These are phyloP conservation scores for Acleris cristana DNA, from an alignment of 2,888 invertebrate species.

Conservation along the genomic window DNA sequence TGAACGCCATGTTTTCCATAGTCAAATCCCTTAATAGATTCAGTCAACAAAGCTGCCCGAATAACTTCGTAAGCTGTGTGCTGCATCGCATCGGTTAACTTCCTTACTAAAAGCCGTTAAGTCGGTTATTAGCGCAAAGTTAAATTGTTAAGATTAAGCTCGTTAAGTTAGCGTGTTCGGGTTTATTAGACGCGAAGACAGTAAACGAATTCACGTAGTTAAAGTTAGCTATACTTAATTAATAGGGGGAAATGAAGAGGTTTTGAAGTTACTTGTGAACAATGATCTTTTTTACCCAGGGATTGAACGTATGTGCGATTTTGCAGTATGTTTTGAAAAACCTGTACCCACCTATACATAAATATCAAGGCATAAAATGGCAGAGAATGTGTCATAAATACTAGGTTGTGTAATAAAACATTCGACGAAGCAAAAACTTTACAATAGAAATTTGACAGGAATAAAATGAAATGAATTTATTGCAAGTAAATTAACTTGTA, in stretches of 20 bases:
- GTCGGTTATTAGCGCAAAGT: constrained; percentile 25
- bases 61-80: constrained; percentile 7
- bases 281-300: neutral
- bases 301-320: too few relatives aligned
- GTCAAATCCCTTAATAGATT: neutral
- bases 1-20: too few relatives aligned
- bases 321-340: too few relatives aligned
- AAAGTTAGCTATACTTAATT: constrained; percentile 5
- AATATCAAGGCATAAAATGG: too few relatives aligned
- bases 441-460: too few relatives aligned
- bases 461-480: too few relatives aligned
- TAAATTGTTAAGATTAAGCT: constrained; percentile 37
- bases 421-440: too few relatives aligned
- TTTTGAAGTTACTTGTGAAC: neutral
- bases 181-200: constrained; percentile 10
- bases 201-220: constrained; percentile 8
- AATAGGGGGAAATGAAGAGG: neutral
- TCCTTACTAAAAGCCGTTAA: constrained; percentile 26
- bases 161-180: constrained; percentile 6
- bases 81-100: constrained; percentile 23
- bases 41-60: neutral
- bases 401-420: too few relatives aligned
- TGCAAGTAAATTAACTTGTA: too few relatives aligned
- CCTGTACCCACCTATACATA: too few relatives aligned
- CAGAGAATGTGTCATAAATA: too few relatives aligned